Base-by-base conservation (phyloP, 1,140 invertebrate species). In the Drosophila santomea region DNA sequence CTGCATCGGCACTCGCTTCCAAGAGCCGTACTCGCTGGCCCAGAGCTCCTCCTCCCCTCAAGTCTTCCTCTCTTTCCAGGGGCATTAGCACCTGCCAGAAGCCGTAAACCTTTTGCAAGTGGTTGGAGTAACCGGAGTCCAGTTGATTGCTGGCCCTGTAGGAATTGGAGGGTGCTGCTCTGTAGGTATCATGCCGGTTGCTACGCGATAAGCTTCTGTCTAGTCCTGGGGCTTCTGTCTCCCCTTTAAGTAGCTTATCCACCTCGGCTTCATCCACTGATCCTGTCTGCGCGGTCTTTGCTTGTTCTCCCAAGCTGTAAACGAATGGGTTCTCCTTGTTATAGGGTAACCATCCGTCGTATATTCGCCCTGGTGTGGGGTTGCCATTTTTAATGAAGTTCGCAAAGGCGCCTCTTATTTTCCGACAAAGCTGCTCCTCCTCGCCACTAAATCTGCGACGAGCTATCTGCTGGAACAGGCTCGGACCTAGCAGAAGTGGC, bases 311-410 rank as follows among this genome's bases (percentile, higher is more conserved):
- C 62, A 94, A 64, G 44, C 92, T 88, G 64, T 93, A 91, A 35
- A 94, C 92, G 48, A 93, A 94, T 28, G 92, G 88, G 23, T 93
- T 93, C 6, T 93, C 91, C 1, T 82, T 63, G n/a, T 91, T 93
- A 74, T 95, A 95, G n/a, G 93, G 93, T 50, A 91, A 78, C 95
- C 95, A 96, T 14, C 93, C 90, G 23, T 94, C 93, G 39, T 93
- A 93, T 39, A 93, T 93, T 14, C 92, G 92, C 43, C 93, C 94
- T 5, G 94, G 93, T 11, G 94, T 95, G 4, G 93, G 93, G 88
- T 93, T 93, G 2, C 95, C 95, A 88, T 93, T 93, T 74, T 93
- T 94, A 2, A 95, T 93, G 72, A 96, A 96, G 83, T 95, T 95
- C 2, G 93, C 91, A 85, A 95, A 93, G 60, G 94, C 93, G 43